Base-by-base conservation (phyloP, 2,113 vertebrate genomes). In the Alethe diademata region DNA sequence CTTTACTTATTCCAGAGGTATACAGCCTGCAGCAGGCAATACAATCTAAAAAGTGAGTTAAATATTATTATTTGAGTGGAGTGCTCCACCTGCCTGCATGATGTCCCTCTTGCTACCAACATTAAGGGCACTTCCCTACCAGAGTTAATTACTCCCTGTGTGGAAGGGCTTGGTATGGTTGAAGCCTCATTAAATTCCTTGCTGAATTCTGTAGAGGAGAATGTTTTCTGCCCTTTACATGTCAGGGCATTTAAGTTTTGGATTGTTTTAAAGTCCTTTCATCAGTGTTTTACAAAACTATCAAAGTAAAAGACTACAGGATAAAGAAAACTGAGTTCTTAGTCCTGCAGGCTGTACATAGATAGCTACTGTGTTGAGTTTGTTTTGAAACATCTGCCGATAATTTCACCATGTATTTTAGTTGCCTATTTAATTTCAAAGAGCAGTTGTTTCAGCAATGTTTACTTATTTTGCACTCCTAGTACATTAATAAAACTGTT, bases 31-130 rank as follows among this genome's bases (percentile, higher is more conserved):
- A 85, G 76, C 29, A 75, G 50, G 58, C 54, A 71, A 20, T 33
- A 11, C 26, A 69, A 17, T 36, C 33, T 64, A 66, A 83, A 15
- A 71, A 29, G 31, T 29, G 6, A 48, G 29, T 36, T 80, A n/a
- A 48, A 10, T 56, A 38, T 69, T 84, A 42, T 60, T 2, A 5
- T 82, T 69, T 78, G 70, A 76, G 58, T 54, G 5, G 75, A 75
- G 78, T 87, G 76, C 78, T 95, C 91, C 84, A 81, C 84, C 91
- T 96, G 45, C 43, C 80, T 95, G 67, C 28, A 6, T n/a, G 47
- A 58, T 90, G 43, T 43, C 69, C n/a, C 16, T 73, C 38, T 83
- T 86, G 82, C 65, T 89, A 14, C 38, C 14, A 74, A 33, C 19
- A 23, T 61, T 79, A 73, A 76, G 54, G 71, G 57, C 54, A 53